Conservation (phyloP, 2,113 vertebrate species). For the Campylomormyrus tamandua region DNA sequence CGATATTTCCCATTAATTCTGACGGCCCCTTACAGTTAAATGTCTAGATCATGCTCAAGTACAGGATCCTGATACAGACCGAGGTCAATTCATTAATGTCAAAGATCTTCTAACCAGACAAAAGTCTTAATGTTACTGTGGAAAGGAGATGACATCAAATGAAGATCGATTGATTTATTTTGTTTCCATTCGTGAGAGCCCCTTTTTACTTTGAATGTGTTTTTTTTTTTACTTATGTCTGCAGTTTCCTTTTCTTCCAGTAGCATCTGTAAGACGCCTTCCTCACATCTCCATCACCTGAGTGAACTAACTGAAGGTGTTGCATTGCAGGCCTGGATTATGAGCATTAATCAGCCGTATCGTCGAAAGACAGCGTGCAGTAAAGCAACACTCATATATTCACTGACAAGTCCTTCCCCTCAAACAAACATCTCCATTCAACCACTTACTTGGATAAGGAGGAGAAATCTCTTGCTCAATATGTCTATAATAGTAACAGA, state of each 20-base stretch:
- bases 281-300: background rate
- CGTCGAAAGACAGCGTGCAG: background rate
- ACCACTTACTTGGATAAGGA: background rate
- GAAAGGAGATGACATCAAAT: background rate
- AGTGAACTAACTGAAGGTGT: background rate
- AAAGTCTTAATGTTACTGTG: background rate
- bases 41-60: background rate
- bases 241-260: background rate
- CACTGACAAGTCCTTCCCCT: background rate
- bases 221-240: background rate
- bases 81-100: background rate
- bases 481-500: background rate
- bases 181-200: background rate
- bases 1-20: background rate
- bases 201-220: background rate
- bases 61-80: background rate
- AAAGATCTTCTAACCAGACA: background rate
- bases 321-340: background rate
- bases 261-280: background rate
- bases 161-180: background rate
- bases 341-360: background rate
- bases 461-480: background rate
- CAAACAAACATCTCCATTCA: background rate
- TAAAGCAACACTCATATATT: background rate
- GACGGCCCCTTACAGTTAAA: background rate